Base-by-base conservation (phyloP, 2,113 vertebrate species). In the Nerophis lumbriciformis region DNA sequence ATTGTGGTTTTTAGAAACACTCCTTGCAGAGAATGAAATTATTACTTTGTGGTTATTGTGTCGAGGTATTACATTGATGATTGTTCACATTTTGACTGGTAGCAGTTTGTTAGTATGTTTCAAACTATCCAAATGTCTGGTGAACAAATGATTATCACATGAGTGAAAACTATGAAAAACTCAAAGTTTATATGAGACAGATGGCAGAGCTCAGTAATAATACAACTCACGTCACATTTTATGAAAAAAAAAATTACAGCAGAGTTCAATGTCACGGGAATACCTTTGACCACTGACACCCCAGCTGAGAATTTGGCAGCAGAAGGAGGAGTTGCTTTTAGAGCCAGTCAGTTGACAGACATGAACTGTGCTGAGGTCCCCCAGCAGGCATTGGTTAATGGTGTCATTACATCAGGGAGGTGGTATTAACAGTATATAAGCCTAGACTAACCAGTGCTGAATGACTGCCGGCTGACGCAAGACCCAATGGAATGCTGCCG, bases 381-480 rank as follows among this genome's bases (percentile, higher is more conserved):
- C 63, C 55, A 60, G 78, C 60, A 77, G 61, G 73, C 69, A 57
- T 74, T 69, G 63, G 78, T 82, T 83, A 80, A 88, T 83, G 75
- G 84, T 83, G 76, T 84, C 83, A 83, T 80, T 71, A 78, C 78
- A 77, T 83, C 77, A 77, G 76, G 72, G 68, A 71, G 73, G 61
- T 81, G 76, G 80, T 79, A 88, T 90, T 87, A 85, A 82, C 80
- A 73, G 76, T 70, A 73, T 82, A 88, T 85, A 85, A 86, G 76
- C 80, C 83, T 63, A 68, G 72, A 69, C 83, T 69, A 78, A 82
- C 77, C 66, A 82, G 75, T 67, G 75, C 73, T 84, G 83, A 87
- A 88, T 87, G 82, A 84, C 83, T 78, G 77, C 72, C 65, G 76
- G 84, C 83, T 89, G 87, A 90, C 76, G 81, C 86, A 88, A 86